Evolutionary conservation across 2,113 vertebrate genomes (phyloP).

Genomic region (Amphilophus citrinellus): DNA sequence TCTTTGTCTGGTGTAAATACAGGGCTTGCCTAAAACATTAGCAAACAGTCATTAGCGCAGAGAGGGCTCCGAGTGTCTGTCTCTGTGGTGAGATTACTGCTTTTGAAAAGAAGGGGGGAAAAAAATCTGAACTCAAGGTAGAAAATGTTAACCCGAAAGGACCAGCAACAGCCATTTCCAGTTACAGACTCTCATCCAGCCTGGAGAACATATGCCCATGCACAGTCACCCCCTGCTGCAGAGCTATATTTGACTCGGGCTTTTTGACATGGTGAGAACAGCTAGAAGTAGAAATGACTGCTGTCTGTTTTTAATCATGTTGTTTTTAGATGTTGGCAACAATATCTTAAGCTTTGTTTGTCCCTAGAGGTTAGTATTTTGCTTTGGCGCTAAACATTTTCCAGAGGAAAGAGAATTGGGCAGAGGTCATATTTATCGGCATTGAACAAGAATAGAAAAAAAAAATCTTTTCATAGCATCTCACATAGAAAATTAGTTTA

Average conservation of each 20-base stretch:
- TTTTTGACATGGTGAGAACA: conserved; percentile 59
- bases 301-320: conserved; percentile 44
- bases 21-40: conserved; percentile 47
- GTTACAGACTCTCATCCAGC: conserved; percentile 42
- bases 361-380: conserved; percentile 58
- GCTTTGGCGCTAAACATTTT: conserved; percentile 53
- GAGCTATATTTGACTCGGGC: conserved; percentile 62
- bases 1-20: conserved; percentile 25
- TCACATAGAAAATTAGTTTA: neutral
- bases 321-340: conserved; percentile 72
- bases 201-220: conserved; percentile 25
- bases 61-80: conserved; percentile 62
- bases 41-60: conserved; percentile 72
- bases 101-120: neutral
- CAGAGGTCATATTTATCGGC: conserved; percentile 29
- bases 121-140: neutral
- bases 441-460: neutral
- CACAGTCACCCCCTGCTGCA: conserved; percentile 4
- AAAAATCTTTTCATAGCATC: neutral
- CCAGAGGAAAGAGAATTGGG: conserved; percentile 27
- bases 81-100: conserved; percentile 66
- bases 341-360: conserved; percentile 34
- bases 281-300: conserved; percentile 25
- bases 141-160: conserved; percentile 9
- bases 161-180: neutral